A percentile compares a stretch with the other conserved stretches of the same genome.
These are phyloP conservation scores for Micrasema longulum DNA, from an alignment of 1,140 invertebrate genomes.

Conservation along the genomic window DNA sequence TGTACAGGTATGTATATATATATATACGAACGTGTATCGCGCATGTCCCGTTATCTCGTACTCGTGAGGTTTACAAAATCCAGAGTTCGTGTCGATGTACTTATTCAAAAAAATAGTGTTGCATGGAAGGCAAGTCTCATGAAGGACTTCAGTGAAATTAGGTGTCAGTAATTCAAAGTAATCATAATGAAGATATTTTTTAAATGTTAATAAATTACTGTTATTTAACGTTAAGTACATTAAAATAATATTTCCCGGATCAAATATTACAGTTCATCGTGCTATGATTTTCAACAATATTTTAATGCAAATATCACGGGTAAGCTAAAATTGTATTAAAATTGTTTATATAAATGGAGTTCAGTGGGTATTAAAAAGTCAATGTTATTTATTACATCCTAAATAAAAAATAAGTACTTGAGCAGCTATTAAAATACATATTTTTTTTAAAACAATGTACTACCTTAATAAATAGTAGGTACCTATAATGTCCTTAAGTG, in stretches of 20 bases:
- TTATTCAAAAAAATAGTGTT: slow-evolving; percentile 41
- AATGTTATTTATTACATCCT: too few relatives aligned
- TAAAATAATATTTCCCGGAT: background rate
- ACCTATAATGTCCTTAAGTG: too few relatives aligned
- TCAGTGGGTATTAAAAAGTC: too few relatives aligned
- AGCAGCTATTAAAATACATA: too few relatives aligned
- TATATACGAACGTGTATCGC: slow-evolving; percentile 44
- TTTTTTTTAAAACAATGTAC: too few relatives aligned
- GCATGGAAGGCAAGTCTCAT: slow-evolving; percentile 16
- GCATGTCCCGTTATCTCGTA: slow-evolving; percentile 53
- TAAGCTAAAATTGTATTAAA: too few relatives aligned
- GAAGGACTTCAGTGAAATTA: slow-evolving; percentile 1
- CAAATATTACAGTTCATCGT: slow-evolving; percentile 21
- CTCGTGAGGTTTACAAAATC: slow-evolving; percentile 40
- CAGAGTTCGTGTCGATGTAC: slow-evolving; percentile 27
- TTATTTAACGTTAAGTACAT: background rate
- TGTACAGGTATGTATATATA: background rate
- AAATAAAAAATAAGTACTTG: too few relatives aligned
- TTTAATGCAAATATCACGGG: slow-evolving; percentile 47
- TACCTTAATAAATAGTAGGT: too few relatives aligned
- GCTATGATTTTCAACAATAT: slow-evolving; percentile 43
- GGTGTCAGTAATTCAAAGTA: slow-evolving; percentile 12
- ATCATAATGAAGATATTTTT: slow-evolving; percentile 14
- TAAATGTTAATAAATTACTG: background rate
- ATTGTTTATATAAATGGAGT: too few relatives aligned